These are phyloP conservation scores for Suricata suricatta DNA, from an alignment of 2,113 vertebrate genomes.

Conservation along the genomic window DNA sequence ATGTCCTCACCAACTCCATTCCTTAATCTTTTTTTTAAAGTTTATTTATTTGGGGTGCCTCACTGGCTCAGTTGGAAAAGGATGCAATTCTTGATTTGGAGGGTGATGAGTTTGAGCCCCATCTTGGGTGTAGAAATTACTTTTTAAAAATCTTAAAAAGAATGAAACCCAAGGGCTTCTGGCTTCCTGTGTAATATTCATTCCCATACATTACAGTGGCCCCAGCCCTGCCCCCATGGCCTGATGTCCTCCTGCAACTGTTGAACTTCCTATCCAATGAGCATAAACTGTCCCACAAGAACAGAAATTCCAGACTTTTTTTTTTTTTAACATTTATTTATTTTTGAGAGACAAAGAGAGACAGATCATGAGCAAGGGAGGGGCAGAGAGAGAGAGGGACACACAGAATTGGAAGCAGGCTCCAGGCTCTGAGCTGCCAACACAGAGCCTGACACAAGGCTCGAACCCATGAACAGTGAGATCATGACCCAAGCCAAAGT, in stretches of 20 bases:
- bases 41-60: not conserved
- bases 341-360: no score
- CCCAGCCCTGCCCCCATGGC: not conserved
- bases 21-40: not conserved
- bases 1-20: not conserved
- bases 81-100: not conserved
- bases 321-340: not conserved
- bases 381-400: no score
- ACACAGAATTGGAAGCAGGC: no score
- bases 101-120: not conserved
- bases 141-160: not conserved
- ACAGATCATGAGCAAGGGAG: no score
- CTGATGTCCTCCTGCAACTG: not conserved
- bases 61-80: not conserved
- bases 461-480: no score
- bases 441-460: no score
- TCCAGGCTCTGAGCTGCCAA: no score
- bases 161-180: not conserved
- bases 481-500: no score
- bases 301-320: not conserved
- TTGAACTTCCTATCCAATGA: not conserved
- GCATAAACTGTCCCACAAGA: not conserved
- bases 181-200: not conserved
- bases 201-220: fast-evolving
- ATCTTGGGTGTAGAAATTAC: not conserved